Percentiles rank a stretch among this genome's conserved stretches.
Evolutionary conservation across 2,888 invertebrate species (phyloP).

Genomic region (Congeria kusceri): DNA sequence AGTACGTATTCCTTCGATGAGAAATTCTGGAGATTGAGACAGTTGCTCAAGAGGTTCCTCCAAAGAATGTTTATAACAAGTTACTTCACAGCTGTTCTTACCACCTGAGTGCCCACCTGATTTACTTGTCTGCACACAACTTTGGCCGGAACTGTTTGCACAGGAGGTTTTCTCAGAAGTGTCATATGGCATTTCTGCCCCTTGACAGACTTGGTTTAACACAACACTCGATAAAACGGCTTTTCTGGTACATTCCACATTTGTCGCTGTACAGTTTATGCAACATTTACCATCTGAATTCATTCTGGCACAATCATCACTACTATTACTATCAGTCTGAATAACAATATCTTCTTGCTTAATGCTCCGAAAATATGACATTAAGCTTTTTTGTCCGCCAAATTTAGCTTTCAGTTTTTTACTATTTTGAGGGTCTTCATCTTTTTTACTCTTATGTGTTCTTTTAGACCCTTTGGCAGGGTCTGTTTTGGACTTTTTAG

Average conservation of each 20-base stretch:
- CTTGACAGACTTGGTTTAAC: too few species aligned
- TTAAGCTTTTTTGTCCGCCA: background rate
- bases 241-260: too few species aligned
- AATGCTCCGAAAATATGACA: background rate
- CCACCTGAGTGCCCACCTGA: too few species aligned
- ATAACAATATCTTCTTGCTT: constrained; percentile 9
- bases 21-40: background rate
- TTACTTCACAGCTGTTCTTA: too few species aligned
- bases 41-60: background rate
- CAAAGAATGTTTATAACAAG: too few species aligned
- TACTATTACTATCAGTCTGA: constrained; percentile 26
- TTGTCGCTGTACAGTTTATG: background rate
- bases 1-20: constrained; percentile 25
- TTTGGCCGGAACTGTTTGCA: too few species aligned
- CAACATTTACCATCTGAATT: constrained; percentile 5
- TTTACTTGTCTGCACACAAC: too few species aligned
- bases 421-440: background rate
- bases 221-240: too few species aligned
- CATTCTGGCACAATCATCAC: constrained; percentile 13
- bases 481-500: background rate
- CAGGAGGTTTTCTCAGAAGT: too few species aligned
- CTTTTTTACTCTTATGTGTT: background rate
- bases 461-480: background rate
- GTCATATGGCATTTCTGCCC: too few species aligned
- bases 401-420: background rate